Evolutionary conservation across 2,888 invertebrate species (phyloP).

Genomic region (Noctua janthina): DNA sequence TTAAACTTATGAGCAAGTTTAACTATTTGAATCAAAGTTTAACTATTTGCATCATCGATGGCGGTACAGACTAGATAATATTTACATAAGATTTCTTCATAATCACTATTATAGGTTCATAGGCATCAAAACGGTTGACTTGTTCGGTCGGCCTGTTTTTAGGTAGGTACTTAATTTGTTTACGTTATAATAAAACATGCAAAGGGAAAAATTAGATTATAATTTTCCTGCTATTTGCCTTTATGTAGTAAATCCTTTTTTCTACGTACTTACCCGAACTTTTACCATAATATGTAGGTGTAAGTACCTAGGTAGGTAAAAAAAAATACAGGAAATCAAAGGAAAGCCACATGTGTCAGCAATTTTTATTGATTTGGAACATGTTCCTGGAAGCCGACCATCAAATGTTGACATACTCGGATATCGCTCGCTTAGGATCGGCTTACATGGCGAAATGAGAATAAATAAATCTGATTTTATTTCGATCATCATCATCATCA

Average conservation of each 20-base stretch:
- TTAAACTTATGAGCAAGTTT: not conserved
- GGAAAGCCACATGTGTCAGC: conserved; percentile 27
- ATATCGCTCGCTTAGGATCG: conserved; percentile 43
- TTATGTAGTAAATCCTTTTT: not conserved
- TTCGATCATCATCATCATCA: not conserved
- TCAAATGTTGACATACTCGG: conserved; percentile 68
- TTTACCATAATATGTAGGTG: not conserved
- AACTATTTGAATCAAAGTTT: not conserved
- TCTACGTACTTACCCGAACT: not conserved
- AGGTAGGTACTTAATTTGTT: not conserved
- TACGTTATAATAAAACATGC: not conserved
- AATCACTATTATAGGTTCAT: too few relatives aligned
- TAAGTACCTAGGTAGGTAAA: not conserved
- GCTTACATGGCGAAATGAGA: conserved; percentile 45
- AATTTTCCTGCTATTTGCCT: not conserved
- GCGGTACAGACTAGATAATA: not conserved
- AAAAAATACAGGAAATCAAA: conserved; percentile 18
- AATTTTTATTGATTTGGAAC: conserved; percentile 72
- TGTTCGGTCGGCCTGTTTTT: not conserved
- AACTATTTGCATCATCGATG: conserved; percentile 25
- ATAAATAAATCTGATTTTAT: not conserved
- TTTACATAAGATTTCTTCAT: too few relatives aligned
- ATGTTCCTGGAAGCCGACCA: conserved; percentile 63
- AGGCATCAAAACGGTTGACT: too few relatives aligned
- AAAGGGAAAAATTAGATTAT: not conserved